Evolutionary conservation across 1,140 invertebrate species (phyloP).

Genomic region (Ceratina calcarata): DNA sequence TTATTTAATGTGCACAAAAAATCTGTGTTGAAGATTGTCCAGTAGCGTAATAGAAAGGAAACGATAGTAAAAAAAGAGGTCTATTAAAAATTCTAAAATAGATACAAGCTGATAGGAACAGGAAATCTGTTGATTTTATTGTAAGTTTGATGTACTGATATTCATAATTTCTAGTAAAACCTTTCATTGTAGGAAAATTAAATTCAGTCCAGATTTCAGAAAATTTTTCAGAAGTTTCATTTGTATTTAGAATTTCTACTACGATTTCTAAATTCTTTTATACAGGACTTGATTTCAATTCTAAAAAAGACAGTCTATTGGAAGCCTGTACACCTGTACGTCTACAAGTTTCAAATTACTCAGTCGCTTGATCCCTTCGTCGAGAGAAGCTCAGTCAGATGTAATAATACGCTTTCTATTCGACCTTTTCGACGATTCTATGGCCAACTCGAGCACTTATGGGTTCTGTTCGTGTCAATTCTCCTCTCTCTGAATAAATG

Average conservation of each 20-base stretch:
- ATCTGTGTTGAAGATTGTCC: not conserved
- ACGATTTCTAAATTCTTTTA: too few relatives aligned
- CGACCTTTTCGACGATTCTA: constrained; percentile 41
- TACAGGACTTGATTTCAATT: too few relatives aligned
- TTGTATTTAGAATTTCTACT: too few relatives aligned
- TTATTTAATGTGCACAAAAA: not conserved
- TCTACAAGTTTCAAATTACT: constrained; percentile 55
- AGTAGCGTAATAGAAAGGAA: not conserved
- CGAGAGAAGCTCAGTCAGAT: constrained; percentile 40
- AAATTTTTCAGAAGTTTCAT: not conserved
- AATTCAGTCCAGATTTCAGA: too few relatives aligned
- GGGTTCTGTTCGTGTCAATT: not conserved
- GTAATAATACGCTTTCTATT: constrained; percentile 49
- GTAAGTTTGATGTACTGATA: too few relatives aligned
- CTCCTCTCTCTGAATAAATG: too few relatives aligned
- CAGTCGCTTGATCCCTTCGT: constrained; percentile 17
- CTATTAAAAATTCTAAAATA: not conserved
- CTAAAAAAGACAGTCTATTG: not conserved
- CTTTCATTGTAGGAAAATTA: too few relatives aligned
- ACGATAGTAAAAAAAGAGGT: not conserved
- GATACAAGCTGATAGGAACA: not conserved
- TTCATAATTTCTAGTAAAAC: too few relatives aligned
- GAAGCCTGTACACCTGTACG: not conserved
- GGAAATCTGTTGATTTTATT: not conserved
- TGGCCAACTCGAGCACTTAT: not conserved